Evolutionary conservation across 1,140 invertebrate species (phyloP), one percentile per base, ranked within the genome.

Genomic region (Dinoponera quadriceps): DNA sequence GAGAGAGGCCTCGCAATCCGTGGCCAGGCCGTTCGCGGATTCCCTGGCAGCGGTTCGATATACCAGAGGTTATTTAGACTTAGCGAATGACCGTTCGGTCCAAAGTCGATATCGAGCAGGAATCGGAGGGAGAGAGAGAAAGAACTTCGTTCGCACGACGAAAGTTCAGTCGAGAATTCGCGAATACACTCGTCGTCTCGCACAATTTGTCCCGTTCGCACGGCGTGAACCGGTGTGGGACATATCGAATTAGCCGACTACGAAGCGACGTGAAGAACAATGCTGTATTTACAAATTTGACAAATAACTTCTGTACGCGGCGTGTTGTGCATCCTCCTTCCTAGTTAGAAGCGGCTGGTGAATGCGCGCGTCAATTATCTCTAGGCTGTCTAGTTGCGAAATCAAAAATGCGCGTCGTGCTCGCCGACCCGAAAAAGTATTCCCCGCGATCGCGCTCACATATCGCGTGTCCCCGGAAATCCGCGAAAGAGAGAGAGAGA

Each of bases 21-120:
- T 60, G 73, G 73, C 73, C 60, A 51, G 73, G 59, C 73, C 81
- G 62, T 84, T 73, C 82, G 88, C 88, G 88, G 88, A 88, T 89
- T 82, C 83, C 66, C 60, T 86, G 80, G 88, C 86, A 85, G 84
- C 88, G 85, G 77, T 84, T 90, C 88, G 87, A 87, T 87, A 87
- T 86, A 90, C 82, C 83, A 78, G 82, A 78, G 82, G 87, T 84
- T 82, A 84, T 78, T 57, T 82, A 83, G 85, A 48, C 68, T 85
- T 84, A 82, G 82, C 82, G 69, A 86, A 86, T 72, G 38, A 44
- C 38, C 38, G 38, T 44, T 44, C 38, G 38, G 38, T 44, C 38
- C 11, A 44, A 44, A 44, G 38, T 44, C 38, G 38, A 44, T 44
- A 44, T 44, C 38, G 38, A 44, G 38, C 4, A 44, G 38, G 38